phyloP scores from a whole-genome alignment of 2,888 invertebrate genomes.

The Chorisops tibialis region DNA sequence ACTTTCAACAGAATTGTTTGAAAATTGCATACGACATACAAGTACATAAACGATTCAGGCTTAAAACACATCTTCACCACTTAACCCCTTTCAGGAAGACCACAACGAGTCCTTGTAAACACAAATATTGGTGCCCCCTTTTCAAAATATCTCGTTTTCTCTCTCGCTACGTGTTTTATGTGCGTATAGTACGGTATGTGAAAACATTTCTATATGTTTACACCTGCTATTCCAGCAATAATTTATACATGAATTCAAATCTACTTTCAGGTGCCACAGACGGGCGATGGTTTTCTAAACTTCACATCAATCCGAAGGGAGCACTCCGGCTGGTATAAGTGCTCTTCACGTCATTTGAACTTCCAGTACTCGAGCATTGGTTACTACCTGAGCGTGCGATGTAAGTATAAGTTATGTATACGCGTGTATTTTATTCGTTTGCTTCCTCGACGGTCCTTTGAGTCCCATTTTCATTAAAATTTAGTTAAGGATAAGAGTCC shows the following conservation, averaged over 20 bases:
- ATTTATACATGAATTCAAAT: slow-evolving; percentile 27
- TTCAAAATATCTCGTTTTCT: too few species aligned
- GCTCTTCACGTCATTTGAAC: slow-evolving; percentile 78
- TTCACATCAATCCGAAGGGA: slow-evolving; percentile 74
- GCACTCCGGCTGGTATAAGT: slow-evolving; percentile 92
- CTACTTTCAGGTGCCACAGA: slow-evolving; percentile 59
- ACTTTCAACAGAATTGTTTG: neutral
- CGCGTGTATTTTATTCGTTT: slow-evolving; percentile 13
- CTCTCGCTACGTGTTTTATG: too few species aligned
- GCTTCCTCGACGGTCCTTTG: slow-evolving; percentile 3
- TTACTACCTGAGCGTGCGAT: slow-evolving; percentile 83
- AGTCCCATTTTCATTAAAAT: slow-evolving; percentile 6
- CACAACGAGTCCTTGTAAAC: slow-evolving; percentile 2
- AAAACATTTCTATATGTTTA: too few species aligned
- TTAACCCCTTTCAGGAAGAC: slow-evolving; percentile 17
- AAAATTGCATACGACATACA: slow-evolving; percentile 18
- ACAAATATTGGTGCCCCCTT: neutral
- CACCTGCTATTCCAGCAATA: slow-evolving; percentile 21
- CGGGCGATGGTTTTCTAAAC: slow-evolving; percentile 77
- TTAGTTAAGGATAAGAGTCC: neutral
- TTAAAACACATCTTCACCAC: slow-evolving; percentile 1
- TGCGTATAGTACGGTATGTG: too few species aligned
- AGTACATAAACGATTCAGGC: neutral
- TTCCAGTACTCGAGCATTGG: slow-evolving; percentile 86
- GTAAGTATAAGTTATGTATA: slow-evolving; percentile 63